phyloP scores from a whole-genome alignment of 2,113 vertebrate genomes.

The Phylloscopus whistleri region DNA sequence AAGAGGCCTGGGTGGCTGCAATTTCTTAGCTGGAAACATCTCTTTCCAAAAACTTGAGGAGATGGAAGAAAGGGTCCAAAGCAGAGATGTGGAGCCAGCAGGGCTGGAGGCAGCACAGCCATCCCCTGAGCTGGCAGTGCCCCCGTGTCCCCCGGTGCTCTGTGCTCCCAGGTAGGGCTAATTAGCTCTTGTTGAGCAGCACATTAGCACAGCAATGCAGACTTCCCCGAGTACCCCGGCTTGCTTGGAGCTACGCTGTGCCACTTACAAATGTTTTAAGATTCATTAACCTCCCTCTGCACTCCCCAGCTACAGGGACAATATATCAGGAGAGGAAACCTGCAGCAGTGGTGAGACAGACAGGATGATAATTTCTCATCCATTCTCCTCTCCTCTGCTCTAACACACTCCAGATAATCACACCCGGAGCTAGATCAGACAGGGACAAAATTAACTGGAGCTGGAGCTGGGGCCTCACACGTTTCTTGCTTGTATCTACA shows the following conservation, averaged over 20 bases:
- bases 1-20: background rate
- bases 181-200: conserved; percentile 4
- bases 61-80: background rate
- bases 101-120: background rate
- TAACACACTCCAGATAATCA: conserved; percentile 27
- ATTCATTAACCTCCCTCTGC: conserved; percentile 48
- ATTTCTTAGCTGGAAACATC: background rate
- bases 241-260: conserved; percentile 13
- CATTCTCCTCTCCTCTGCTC: conserved; percentile 12
- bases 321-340: conserved; percentile 38
- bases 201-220: background rate
- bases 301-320: conserved; percentile 1
- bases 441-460: conserved; percentile 35
- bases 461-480: background rate
- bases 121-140: background rate
- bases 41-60: background rate
- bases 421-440: conserved; percentile 33
- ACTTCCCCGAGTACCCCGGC: background rate
- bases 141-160: background rate
- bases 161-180: background rate
- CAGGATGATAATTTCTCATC: conserved; percentile 46
- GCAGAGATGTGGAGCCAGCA: accelerated
- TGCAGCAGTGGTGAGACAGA: conserved; percentile 13
- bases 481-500: background rate
- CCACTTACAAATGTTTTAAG: conserved; percentile 41